Base-by-base conservation (phyloP, 2,888 invertebrate genomes). In the Cantharis nigra region DNA sequence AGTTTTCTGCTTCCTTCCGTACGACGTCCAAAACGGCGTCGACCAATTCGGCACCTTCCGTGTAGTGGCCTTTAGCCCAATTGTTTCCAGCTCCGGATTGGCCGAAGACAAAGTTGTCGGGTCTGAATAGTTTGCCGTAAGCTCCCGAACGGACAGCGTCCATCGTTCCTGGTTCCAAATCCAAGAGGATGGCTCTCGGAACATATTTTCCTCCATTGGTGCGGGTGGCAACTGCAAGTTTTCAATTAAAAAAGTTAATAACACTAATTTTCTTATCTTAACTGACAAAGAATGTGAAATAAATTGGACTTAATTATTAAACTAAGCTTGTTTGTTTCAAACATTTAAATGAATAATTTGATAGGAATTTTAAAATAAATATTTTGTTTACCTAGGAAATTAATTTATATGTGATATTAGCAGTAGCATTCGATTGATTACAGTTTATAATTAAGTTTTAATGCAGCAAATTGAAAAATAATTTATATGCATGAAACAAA, bases 41-140 rank as follows among this genome's bases (percentile, higher is more conserved):
- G 86, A 92, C 96, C 86, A 93, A 91, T 88, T 94, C 97, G 82
- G 92, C 97, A 75, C 97, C 97, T 89, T 97, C 97, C 18, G 97
- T 97, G 89, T 97, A 97, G 85, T 97, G 96, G n/a, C 97, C 87
- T 91, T 93, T 85, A 81, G 96, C 96, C 97, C 96, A 97, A 89
- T 97, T 97, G 89, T 97, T 97, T 70, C 96, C 96, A 64, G 93
- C 93, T 23, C 93, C 93, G 14, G 90, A 90, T 85, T 90, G 90
- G 3, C 88, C 95, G 83, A 95, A 96, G 3, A 97, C 95, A 87
- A 96, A 97, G 89, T 96, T 97, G 88, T 97, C 96, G 10, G 97
- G 97, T 72, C 96, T 92, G 91, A 97, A 97, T 79, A 97, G 92
- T 86, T 94, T 94, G n/a, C 97, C 97, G 89, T 94, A 96, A 73